A percentile compares a stretch with the other conserved stretches of the same genome.
Evolutionary conservation across 1,140 invertebrate genomes (phyloP).

Genomic region (Whitmania pigra): DNA sequence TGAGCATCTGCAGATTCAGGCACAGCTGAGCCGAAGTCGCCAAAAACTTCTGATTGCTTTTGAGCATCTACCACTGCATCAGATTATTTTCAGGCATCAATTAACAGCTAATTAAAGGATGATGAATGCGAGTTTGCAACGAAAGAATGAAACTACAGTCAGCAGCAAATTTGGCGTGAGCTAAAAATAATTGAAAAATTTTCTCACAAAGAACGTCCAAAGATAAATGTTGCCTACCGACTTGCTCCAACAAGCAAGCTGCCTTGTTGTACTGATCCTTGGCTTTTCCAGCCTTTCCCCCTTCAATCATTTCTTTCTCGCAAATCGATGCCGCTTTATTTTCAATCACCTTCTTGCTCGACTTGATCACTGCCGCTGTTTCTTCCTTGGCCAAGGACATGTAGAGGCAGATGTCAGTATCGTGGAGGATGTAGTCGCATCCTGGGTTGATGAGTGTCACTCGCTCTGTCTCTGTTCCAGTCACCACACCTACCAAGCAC

Average conservation of each 20-base stretch:
- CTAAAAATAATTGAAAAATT: no score
- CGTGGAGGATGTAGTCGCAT: conserved; percentile 89
- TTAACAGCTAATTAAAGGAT: no score
- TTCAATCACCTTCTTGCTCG: not conserved
- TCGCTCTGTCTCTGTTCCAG: conserved; percentile 70
- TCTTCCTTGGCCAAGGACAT: conserved; percentile 83
- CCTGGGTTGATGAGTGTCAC: conserved; percentile 89
- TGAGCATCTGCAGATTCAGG: no score
- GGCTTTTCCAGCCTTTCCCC: not conserved
- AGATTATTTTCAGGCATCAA: no score
- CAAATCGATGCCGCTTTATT: not conserved
- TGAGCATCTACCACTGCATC: no score
- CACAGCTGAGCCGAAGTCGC: no score
- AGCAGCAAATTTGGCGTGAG: no score
- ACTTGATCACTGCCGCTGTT: conserved; percentile 52
- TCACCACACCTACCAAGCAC: conserved; percentile 77
- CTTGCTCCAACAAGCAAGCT: not conserved
- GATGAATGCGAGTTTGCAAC: no score
- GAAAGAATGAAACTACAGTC: no score
- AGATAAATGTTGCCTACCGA: not conserved
- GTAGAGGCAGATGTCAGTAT: conserved; percentile 82
- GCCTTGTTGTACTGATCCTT: no score
- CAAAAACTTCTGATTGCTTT: no score
- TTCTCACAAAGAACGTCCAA: not conserved
- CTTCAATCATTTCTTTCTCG: not conserved